Evolutionary conservation across 2,888 invertebrate species (phyloP).

Genomic region (Macrosiphum euphorbiae): DNA sequence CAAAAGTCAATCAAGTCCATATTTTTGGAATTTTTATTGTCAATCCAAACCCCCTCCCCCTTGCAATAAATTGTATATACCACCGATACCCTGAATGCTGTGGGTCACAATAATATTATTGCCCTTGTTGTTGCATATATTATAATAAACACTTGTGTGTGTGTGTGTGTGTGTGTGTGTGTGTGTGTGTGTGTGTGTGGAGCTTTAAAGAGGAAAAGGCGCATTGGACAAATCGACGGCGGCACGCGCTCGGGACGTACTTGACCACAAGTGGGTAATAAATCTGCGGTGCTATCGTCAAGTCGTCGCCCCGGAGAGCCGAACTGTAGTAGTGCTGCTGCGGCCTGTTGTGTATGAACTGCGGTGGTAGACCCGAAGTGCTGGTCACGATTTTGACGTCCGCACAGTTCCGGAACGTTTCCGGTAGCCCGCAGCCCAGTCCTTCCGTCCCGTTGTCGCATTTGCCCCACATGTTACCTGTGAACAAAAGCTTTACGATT

Average conservation of each 20-base stretch:
- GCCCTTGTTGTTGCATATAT: background rate
- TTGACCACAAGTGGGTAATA: slow-evolving; percentile 83
- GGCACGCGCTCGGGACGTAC: slow-evolving; percentile 70
- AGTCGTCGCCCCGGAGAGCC: slow-evolving; percentile 49
- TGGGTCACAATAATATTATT: background rate
- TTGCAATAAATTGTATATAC: background rate
- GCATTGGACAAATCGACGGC: background rate
- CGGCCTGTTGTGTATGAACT: slow-evolving; percentile 73
- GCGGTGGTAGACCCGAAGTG: slow-evolving; percentile 79
- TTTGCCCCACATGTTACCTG: slow-evolving; percentile 91
- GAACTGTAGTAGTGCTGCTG: slow-evolving; percentile 22
- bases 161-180: background rate
- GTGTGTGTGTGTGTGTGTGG: background rate
- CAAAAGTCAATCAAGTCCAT: background rate
- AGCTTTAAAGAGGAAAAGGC: background rate
- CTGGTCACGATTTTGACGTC: slow-evolving; percentile 87
- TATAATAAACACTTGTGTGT: background rate
- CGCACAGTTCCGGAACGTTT: slow-evolving; percentile 92
- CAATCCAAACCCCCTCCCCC: background rate
- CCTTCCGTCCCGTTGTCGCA: slow-evolving; percentile 89
- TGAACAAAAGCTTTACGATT: slow-evolving; percentile 44
- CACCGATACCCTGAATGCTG: background rate
- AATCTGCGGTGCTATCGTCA: slow-evolving; percentile 71
- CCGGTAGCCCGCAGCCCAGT: slow-evolving; percentile 90
- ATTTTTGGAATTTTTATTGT: background rate